Evolutionary conservation across 30 jellyfish, hydroid and myxozoan species (phyloP), one percentile per base, ranked within the genome.

Genomic region (Cassiopea xamachana): DNA sequence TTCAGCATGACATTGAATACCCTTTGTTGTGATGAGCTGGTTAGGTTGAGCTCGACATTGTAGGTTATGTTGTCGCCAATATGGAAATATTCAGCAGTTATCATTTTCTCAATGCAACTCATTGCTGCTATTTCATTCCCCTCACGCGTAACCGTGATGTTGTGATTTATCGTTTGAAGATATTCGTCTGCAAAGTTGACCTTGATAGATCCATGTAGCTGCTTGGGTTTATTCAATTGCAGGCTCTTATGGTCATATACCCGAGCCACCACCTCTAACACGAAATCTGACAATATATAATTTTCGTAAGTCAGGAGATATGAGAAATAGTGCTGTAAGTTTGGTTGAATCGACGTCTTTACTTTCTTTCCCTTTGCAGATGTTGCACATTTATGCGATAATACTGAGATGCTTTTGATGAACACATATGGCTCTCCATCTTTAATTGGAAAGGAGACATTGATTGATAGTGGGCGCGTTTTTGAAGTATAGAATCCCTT

Each of bases 31-130:
- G 51, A 7, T 16, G 73, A 46, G 1, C 5, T 1, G 19, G 69
- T 50, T 15, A 71, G 87, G 15, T 61, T 10, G 15, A 86, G 68
- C 17, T 15, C 43, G 1, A 87, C 84, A 12, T 78, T 39, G 78
- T 49, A 60, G 39, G 85, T 87, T 6, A 87, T 43, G 51, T 69
- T 76, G 49, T 87, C 89, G 9, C 94, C 94, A 76, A 87, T 87
- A 19, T 58, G 2, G 14, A 48, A 87, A 13, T 59, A n/a, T 14
- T 86, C 55, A 10, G 39, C 49, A 10, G 51, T 74, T 14, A 69
- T 4, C 10, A 60, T 60, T 8, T n/a, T 43, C 19, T 61, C 60
- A 0, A 7, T 9, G 51, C 69, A 50, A 10, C 2, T 68, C 70
- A 87, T 14, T 9, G 47, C 1, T 46, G 94, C 89, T 17, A 74